Base-by-base conservation (phyloP, 2,888 invertebrate genomes). In the Hemaris fuciformis region DNA sequence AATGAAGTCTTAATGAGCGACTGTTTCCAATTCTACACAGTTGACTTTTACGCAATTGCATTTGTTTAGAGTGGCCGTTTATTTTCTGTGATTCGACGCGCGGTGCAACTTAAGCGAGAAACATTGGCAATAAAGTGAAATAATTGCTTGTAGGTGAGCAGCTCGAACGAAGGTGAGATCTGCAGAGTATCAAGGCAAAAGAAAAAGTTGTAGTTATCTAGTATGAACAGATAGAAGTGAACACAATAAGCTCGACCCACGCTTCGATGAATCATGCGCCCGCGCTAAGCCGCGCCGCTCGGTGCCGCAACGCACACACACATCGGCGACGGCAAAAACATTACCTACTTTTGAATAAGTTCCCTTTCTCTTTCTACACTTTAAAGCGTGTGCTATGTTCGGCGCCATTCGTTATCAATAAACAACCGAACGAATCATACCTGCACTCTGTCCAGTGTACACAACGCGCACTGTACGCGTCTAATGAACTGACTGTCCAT, bases 331-430 rank as follows among this genome's bases (percentile, higher is more conserved):
- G 82, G 90, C 90, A 91, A 91, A 91, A 92, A 91, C 91, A 91
- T 92, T 91, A 91, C 92, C 92, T 86, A 92, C 91, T 91, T 92
- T 91, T 91, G 87, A 88, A 90, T 91, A 90, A 87, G 88, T 87
- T 88, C 83, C 91, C 91, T 92, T 91, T 92, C 92, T 92, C 91
- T 91, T 91, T 91, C 91, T 90, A 90, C 87, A 88, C 85, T 85
- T 88, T 77, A 69, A 78, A 85, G 82, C 83, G 81, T 81, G 81
- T 72, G 80, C 76, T 75, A 74, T 76, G 83, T 79, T 83, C 75
- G 81, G 82, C 84, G 83, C 85, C 84, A 87, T 81, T 85, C 74
- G 80, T 79, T 82, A 81, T 77, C 80, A 80, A 83, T 78, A 83
- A 80, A 80, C 74, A 82, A 73, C 74, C 65, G 72, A 79, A 82